Evolutionary conservation across 2,797 vertebrate species (phyloP).

Genomic region (Otus scops): DNA sequence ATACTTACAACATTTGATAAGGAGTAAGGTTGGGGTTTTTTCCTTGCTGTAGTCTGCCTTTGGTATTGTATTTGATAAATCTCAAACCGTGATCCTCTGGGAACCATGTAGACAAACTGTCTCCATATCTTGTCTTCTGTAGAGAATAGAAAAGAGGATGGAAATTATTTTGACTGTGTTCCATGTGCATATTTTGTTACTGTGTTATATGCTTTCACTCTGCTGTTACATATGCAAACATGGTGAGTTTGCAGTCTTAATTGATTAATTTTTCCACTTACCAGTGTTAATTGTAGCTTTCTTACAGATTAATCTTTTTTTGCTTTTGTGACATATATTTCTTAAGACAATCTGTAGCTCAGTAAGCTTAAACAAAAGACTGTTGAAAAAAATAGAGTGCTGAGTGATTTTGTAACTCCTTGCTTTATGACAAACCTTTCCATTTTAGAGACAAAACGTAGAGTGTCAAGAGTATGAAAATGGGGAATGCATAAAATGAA

Average conservation of each 20-base stretch:
- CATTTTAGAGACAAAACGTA: background rate
- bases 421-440: background rate
- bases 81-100: background rate
- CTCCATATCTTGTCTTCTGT: background rate
- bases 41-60: background rate
- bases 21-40: background rate
- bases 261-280: background rate
- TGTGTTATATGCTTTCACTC: background rate
- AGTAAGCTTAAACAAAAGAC: conserved; percentile 22
- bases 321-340: background rate
- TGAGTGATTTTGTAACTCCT: background rate
- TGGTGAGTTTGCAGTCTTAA: background rate
- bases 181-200: background rate
- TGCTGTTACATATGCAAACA: background rate
- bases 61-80: background rate
- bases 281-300: background rate
- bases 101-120: background rate
- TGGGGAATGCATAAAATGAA: background rate
- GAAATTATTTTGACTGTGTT: background rate
- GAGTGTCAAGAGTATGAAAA: background rate
- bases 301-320: background rate
- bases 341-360: background rate
- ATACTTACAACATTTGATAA: background rate
- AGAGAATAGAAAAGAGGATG: background rate
- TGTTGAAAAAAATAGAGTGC: background rate